These are phyloP conservation scores for Allobates femoralis DNA, from an alignment of 2,797 vertebrate species.

Conservation along the genomic window DNA sequence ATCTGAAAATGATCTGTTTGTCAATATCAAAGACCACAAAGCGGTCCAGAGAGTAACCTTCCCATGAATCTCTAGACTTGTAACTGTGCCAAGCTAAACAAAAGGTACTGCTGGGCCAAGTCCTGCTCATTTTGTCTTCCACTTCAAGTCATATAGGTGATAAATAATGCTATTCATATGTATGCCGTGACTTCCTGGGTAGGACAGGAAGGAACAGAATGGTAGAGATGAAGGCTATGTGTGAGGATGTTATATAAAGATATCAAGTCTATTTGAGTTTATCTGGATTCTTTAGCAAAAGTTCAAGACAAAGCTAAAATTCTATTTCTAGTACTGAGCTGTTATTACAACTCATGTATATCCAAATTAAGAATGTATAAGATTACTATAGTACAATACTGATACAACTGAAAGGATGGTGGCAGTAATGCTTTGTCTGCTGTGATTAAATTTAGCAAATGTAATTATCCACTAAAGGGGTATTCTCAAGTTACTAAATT, in stretches of 20 bases:
- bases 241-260: not conserved
- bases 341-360: not conserved
- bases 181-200: not conserved
- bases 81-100: conserved; percentile 1
- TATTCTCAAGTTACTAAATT: no score
- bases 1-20: conserved; percentile 51
- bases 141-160: not conserved
- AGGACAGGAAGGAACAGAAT: not conserved
- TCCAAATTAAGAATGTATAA: not conserved
- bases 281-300: not conserved
- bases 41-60: not conserved
- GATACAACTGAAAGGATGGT: no score
- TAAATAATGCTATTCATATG: not conserved
- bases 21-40: conserved; percentile 37
- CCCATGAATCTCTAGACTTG: not conserved
- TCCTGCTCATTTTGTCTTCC: not conserved
- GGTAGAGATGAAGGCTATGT: not conserved
- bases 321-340: not conserved
- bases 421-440: not conserved
- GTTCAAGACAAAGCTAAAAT: no score
- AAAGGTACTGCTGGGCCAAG: not conserved
- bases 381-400: no score
- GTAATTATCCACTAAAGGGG: not conserved
- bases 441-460: not conserved
- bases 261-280: no score